Evolutionary conservation across 2,113 vertebrate species (phyloP).

Genomic region (zebrafish (Danio rerio)): GRCz12tu NC_133197.1:4469001-4469500

Average conservation of each 20-base stretch:
- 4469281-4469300: conserved; percentile 4
- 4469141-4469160: background rate
- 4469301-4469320: background rate
- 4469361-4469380: too few relatives aligned
- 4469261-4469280: background rate
- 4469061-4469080: conserved; percentile 54
- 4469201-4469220: background rate
- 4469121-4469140: conserved; percentile 37
- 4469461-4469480: too few relatives aligned
- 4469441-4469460: too few relatives aligned
- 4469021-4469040: background rate
- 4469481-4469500: too few relatives aligned
- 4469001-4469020: conserved; percentile 35
- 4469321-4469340: conserved; percentile 17
- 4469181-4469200: conserved; percentile 25
- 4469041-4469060: conserved; percentile 49
- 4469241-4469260: conserved; percentile 27
- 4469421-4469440: too few relatives aligned
- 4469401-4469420: too few relatives aligned
- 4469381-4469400: too few relatives aligned
- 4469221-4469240: conserved; percentile 38
- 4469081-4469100: conserved; percentile 41
- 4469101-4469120: conserved; percentile 51
- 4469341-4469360: background rate
- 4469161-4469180: conserved; percentile 19